A percentile compares a stretch with the other conserved stretches of the same genome.
Evolutionary conservation across 2,888 invertebrate species (phyloP).

Genomic region (Aphidius colemani): DNA sequence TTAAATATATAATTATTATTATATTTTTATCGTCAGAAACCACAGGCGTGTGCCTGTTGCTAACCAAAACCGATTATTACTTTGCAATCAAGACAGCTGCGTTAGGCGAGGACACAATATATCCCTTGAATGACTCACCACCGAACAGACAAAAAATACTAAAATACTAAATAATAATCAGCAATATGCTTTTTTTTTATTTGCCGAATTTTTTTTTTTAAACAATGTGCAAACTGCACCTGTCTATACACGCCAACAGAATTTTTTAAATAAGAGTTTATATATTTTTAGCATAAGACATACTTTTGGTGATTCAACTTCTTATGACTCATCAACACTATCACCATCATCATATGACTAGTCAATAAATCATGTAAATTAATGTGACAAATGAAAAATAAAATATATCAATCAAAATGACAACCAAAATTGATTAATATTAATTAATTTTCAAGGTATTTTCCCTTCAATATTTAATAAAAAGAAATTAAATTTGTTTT

Average conservation of each 20-base stretch:
- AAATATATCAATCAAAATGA: too few species aligned
- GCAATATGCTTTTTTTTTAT: slow-evolving; percentile 5
- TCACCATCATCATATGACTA: too few species aligned
- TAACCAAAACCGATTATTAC: slow-evolving; percentile 26
- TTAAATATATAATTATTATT: too few species aligned
- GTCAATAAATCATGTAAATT: too few species aligned
- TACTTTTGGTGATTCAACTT: too few species aligned
- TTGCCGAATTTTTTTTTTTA: slow-evolving; percentile 6
- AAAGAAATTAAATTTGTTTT: background rate
- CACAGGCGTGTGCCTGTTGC: slow-evolving; percentile 9
- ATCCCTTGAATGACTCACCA: slow-evolving; percentile 26
- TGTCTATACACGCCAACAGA: slow-evolving; percentile 1
- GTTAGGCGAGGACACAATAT: slow-evolving; percentile 21
- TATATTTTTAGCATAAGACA: too few species aligned
- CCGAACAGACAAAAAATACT: slow-evolving; percentile 20
- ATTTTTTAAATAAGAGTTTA: too few species aligned
- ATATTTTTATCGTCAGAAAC: background rate
- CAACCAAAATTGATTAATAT: background rate
- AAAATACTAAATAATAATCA: background rate
- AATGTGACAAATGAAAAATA: too few species aligned
- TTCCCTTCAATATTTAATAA: background rate
- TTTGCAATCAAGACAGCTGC: slow-evolving; percentile 31
- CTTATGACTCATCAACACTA: too few species aligned
- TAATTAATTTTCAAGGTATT: too few species aligned
- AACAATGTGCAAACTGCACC: slow-evolving; percentile 11